Evolutionary conservation across 1,140 invertebrate genomes (phyloP), one percentile per base, ranked within the genome.

Genomic region (Wiebesia pumilae): DNA sequence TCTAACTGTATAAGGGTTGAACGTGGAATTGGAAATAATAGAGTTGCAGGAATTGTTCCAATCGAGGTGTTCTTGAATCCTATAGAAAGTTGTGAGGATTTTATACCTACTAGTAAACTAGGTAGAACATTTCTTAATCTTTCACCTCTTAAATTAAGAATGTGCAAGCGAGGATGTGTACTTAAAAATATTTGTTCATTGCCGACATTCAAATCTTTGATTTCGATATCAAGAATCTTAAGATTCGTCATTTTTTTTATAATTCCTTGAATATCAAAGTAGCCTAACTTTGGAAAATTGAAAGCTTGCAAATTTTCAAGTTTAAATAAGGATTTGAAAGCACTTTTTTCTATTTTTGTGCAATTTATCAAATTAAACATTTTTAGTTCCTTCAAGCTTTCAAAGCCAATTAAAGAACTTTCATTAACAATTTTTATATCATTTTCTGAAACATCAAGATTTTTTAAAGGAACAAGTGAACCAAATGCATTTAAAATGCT

Each of bases 1-100:
- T 98, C 96, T 1, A 98, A 93, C 14, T 94, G 95, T 30, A 98
- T 95, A 83, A 96, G 95, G 0, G 97, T 97, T 7, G 97, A 98
- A 89, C 97, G 95, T 1, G 98, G 98, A n/a, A 98, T 95, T 0
- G 97, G 97, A 89, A 98, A 97, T 80, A 98, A 95, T 35, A 98
- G 90, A 1, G 97, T 96, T 10, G 97, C 96, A 6, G 97, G 97
- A 85, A 98, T 93, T 0, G 95, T 94, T 47, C 95, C 95, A 3
- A 98, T 91, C 1, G 97, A 97, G 3, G 97, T 98, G 90, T 98
- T 97, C 27, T 95, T 95, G 21, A 98, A 91, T 78, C 95, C 95
- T 24, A 98, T 95, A 1, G 94, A 94, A n/a, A 98, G 94, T 19
- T 95, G 91, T 27, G 95, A 95, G 47, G 95, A 95, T 88, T 97